Percentiles rank a stretch among this genome's conserved stretches.
Evolutionary conservation across 2,888 invertebrate species (phyloP).

Genomic region (Nasonovia ribisnigri): DNA sequence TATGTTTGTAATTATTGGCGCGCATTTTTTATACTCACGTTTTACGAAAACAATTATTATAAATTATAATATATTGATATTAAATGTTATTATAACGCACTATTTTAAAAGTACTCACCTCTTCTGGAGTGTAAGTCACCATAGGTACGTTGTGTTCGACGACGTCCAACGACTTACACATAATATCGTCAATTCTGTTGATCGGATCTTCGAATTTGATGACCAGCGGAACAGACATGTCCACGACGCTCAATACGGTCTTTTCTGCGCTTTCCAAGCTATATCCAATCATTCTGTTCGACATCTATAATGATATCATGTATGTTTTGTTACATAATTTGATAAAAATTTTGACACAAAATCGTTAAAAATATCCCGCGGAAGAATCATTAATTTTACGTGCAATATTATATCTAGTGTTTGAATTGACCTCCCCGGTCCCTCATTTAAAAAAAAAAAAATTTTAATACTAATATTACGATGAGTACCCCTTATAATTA

Average conservation of each 20-base stretch:
- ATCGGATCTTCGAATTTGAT: slow-evolving; percentile 81
- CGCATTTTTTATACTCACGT: too few species aligned
- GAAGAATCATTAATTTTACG: background rate
- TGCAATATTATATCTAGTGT: background rate
- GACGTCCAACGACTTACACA: slow-evolving; percentile 86
- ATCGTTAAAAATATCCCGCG: background rate
- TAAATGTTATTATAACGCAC: background rate
- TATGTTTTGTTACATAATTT: background rate
- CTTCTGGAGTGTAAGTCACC: slow-evolving; percentile 85
- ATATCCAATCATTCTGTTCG: slow-evolving; percentile 82
- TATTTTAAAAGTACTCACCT: slow-evolving; percentile 74
- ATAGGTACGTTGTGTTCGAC: slow-evolving; percentile 88
- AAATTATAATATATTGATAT: too few species aligned
- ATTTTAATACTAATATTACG: too few species aligned
- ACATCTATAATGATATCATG: slow-evolving; percentile 72
- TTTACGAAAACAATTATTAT: too few species aligned
- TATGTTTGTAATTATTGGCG: too few species aligned
- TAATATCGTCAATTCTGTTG: slow-evolving; percentile 79
- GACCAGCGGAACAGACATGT: slow-evolving; percentile 81
- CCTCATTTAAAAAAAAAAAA: too few species aligned
- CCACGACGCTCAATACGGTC: slow-evolving; percentile 80
- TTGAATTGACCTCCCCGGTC: too few species aligned
- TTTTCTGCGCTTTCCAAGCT: slow-evolving; percentile 82
- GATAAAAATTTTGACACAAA: background rate
- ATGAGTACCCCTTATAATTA: too few species aligned